Base-by-base conservation (phyloP, 2,888 invertebrate species). In the Acrobasis consociella region DNA sequence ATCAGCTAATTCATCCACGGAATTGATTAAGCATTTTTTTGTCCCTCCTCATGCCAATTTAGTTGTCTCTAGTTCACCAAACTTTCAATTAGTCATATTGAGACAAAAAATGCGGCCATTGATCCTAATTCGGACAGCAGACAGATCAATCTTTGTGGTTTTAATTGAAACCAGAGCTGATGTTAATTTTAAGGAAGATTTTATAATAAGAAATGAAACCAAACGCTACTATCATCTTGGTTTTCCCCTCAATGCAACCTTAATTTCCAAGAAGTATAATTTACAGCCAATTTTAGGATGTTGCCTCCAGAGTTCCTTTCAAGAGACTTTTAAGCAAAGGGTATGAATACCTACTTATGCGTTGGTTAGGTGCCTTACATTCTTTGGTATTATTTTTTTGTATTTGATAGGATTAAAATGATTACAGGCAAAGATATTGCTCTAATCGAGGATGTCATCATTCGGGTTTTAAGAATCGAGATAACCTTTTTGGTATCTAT, bases 81-180 rank as follows among this genome's bases (percentile, higher is more conserved):
- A 52, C 37, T 31, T 31, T 37, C n/a, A 52, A 31, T 52, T 52
- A 52, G 31, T 52, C 11, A 31, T 52, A 31, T 13, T 11, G 52
- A 37, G 52, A 52, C n/a, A n/a, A 31, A 52, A 52, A 52, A 17
- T 22, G 13, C 31, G 31, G 13, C 13, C 31, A n/a, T 52, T 52
- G 52, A 31, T 52, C 52, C 37, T 31, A 31, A 52, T 52, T 52
- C 52, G 2, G 5, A 1, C 31, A 46, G 7, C 46, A 11, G 37
- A 52, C 31, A 31, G 37, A 8, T 13, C 22, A 13, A 51, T 31
- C 50, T 50, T 50, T 52, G 37, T 52, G 52, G 31, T 31, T 31
- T 52, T 52, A 37, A 52, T 52, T 52, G 52, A n/a, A 52, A 52
- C 2, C 46, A 46, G 31, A 31, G 5, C 37, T n/a, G n/a, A 31